A percentile compares a stretch with the other conserved stretches of the same genome.
Conservation (phyloP, 2,888 invertebrate species). For the Mycogona germanica region DNA sequence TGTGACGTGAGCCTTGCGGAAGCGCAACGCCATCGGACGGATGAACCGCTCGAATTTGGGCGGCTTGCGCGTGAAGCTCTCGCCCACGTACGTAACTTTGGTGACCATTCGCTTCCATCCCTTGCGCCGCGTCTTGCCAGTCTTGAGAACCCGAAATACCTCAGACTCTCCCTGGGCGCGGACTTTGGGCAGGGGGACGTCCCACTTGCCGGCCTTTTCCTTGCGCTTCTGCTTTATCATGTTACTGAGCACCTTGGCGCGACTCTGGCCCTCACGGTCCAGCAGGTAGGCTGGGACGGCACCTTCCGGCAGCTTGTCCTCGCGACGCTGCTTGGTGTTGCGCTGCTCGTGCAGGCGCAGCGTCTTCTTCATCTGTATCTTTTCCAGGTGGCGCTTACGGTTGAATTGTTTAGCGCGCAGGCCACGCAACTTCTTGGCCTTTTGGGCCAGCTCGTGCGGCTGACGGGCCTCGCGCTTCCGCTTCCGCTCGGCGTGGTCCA, state of each 20-base stretch:
- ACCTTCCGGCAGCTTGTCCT: slow-evolving; percentile 69
- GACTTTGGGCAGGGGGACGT: slow-evolving; percentile 98
- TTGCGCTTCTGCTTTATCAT: slow-evolving; percentile 99
- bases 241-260: slow-evolving; percentile 92
- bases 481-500: slow-evolving; percentile 96
- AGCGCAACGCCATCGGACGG: slow-evolving; percentile 89
- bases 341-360: slow-evolving; percentile 95
- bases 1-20: slow-evolving; percentile 97
- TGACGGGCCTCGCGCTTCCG: slow-evolving; percentile 90
- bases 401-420: slow-evolving; percentile 97
- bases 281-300: slow-evolving; percentile 93
- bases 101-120: slow-evolving; percentile 99
- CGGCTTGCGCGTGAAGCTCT: slow-evolving; percentile 96
- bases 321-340: slow-evolving; percentile 68
- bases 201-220: slow-evolving; percentile 99
- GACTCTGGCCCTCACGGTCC: slow-evolving; percentile 86
- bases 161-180: slow-evolving; percentile 92
- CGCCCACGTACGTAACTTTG: slow-evolving; percentile 95
- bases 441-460: slow-evolving; percentile 80
- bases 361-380: slow-evolving; percentile 98
- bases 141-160: slow-evolving; percentile 83
- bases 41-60: slow-evolving; percentile 99
- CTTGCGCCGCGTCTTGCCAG: slow-evolving; percentile 86
- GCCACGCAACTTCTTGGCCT: slow-evolving; percentile 83
- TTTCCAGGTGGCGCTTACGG: slow-evolving; percentile 92